phyloP scores from a whole-genome alignment of 2,113 vertebrate species.

The Piprites chloris region DNA sequence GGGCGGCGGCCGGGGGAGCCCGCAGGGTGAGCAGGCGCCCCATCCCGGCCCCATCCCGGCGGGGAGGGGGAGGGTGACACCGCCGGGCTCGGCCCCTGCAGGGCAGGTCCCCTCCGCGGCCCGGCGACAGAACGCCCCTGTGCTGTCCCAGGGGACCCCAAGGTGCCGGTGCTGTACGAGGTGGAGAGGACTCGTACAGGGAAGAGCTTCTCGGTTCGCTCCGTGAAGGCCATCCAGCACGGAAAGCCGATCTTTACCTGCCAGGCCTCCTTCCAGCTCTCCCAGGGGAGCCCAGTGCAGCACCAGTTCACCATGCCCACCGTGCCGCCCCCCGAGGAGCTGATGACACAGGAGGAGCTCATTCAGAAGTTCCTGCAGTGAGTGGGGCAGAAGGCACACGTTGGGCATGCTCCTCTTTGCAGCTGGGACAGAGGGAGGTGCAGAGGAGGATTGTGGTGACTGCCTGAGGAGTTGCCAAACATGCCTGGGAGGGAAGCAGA shows the following conservation, averaged over 20 bases:
- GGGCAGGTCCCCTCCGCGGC: neutral
- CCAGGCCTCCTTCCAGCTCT: constrained; percentile 89
- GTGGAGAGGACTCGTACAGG: constrained; percentile 89
- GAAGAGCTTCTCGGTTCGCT: constrained; percentile 87
- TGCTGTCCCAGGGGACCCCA: constrained; percentile 82
- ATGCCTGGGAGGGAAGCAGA: neutral
- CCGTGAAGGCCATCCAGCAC: constrained; percentile 89
- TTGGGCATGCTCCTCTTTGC: fast-evolving
- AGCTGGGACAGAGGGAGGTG: neutral
- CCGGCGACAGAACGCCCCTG: neutral
- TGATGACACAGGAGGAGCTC: constrained; percentile 79
- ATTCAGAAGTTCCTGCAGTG: constrained; percentile 85
- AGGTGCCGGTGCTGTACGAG: constrained; percentile 88
- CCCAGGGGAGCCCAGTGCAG: constrained; percentile 81
- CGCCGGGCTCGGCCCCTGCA: neutral
- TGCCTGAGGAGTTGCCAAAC: neutral
- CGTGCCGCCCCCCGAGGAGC: constrained; percentile 82
- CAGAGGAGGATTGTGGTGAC: neutral
- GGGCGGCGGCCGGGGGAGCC: fast-evolving
- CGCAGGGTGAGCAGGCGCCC: neutral
- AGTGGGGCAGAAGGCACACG: neutral
- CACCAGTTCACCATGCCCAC: constrained; percentile 92
- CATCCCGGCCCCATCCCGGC: neutral
- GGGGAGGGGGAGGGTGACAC: neutral
- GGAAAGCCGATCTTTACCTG: constrained; percentile 89